Conservation (phyloP, 2,797 vertebrate species). For the Pangasius sanitwongsei region DNA sequence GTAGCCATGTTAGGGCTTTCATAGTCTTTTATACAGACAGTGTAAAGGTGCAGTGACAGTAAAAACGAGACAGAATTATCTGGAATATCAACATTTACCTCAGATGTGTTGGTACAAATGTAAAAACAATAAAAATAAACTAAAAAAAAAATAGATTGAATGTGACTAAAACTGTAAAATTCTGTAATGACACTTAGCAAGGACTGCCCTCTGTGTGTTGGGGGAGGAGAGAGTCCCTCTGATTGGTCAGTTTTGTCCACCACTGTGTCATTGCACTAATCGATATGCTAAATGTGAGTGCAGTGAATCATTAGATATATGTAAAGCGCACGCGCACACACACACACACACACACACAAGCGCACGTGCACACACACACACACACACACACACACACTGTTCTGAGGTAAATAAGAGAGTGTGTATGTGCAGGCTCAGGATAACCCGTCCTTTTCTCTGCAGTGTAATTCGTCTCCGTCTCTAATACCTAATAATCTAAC, state of each 20-base stretch:
- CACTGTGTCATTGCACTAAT: not conserved
- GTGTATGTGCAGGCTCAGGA: not conserved
- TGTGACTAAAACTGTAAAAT: not conserved
- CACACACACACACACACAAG: not conserved
- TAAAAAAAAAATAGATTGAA: not conserved
- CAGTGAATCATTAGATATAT: constrained; percentile 16
- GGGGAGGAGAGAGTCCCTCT: not conserved
- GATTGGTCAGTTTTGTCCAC: not conserved
- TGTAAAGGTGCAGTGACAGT: not conserved
- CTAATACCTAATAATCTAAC: not conserved
- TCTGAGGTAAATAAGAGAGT: not conserved
- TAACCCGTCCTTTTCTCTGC: not conserved
- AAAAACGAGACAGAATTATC: not conserved
- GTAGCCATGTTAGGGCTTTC: not conserved
- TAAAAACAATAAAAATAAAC: not conserved
- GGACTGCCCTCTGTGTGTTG: not conserved
- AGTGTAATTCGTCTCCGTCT: too few relatives aligned
- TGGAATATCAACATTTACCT: not conserved
- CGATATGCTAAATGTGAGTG: not conserved
- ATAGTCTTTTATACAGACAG: not conserved
- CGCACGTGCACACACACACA: not conserved
- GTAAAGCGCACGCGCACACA: not conserved
- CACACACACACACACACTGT: not conserved
- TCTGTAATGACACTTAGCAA: not conserved
- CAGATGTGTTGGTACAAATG: not conserved